Evolutionary conservation across 2,113 vertebrate genomes (phyloP), one percentile per base, ranked within the genome.

Genomic region (Sapayoa aenigma): DNA sequence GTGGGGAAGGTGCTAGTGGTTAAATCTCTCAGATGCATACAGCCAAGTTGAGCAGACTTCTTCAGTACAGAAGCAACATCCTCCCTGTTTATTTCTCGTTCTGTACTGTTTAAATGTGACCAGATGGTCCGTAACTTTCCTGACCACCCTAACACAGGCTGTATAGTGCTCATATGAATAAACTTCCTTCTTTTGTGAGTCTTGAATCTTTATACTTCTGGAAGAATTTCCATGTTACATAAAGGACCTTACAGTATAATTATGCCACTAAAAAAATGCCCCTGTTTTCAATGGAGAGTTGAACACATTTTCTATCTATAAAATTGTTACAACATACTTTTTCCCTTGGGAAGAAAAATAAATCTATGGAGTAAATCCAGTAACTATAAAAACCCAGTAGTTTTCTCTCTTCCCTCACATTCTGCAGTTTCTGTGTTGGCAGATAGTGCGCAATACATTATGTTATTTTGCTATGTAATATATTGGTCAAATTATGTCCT

Each of bases 251-350:
- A 87, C 80, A 18, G 88, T 95, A 78, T 96, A 95, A 95, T 97
- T 94, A 95, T 84, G 76, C 47, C 47, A 5, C 56, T 49, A 62
- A 94, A 95, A 92, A 96, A 91, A 69, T 39, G n/a, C 11, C 27
- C 33, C 66, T 94, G 66, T 94, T 94, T 95, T 95, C 60, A 84
- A n/a, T 78, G 94, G 60, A 94, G 81, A 68, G 69, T 84, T 87
- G 69, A 92, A 87, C 28, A 7, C 80, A 75, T 81, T 90, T 95
- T 97, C 89, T 94, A 89, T 94, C 83, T 94, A 93, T 93, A 91
- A 92, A 95, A 72, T 84, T 60, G 27, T 95, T 97, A 81, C 86
- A 84, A 41, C 93, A 90, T 94, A 81, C 39, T 95, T 91, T 78
- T 91, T 77, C 49, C 81, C 44, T 73, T 69, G 30, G 66, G 46